Base-by-base conservation (phyloP, 2,888 invertebrate species). In the Chirona hameri region DNA sequence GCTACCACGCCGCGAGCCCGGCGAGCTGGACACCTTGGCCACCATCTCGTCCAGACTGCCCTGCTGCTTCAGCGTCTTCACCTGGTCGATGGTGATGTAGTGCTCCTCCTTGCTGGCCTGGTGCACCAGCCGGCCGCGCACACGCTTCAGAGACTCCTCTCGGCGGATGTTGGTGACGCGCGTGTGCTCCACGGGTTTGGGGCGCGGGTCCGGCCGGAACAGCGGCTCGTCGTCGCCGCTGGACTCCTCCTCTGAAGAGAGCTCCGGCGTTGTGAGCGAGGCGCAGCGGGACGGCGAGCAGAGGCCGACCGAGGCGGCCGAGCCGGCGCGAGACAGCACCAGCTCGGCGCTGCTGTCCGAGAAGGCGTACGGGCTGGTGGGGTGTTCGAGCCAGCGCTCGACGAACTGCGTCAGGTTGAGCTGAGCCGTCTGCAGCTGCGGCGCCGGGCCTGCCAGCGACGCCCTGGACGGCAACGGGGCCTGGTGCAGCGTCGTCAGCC, bases 361-460 rank as follows among this genome's bases (percentile, higher is more conserved):
- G 76, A 76, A 76, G 7, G 76, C 76, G 76, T 95, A 95, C 0
- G 95, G 95, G 79, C 95, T 95, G 88, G 95, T 93, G 0, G 95
- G 95, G 88, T 95, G 95, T 86, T 95, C 95, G 86, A 94, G 93
- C 95, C 95, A 95, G 83, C 95, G 91, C 87, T 95, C 95, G 82
- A 95, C 95, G 89, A 95, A 95, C 86, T 92, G 90, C 86, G 93
- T 91, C 82, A 95, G 90, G 89, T 95, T 95, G 88, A 95, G 94
- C 90, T 95, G 95, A 84, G 95, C 86, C 80, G 86, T 82, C 80
- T 87, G 86, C 79, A 87, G 85, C 84, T 85, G 84, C 81, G 83
- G 82, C 29, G 29, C 31, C 0, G 10, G 18, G 18, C 15, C 14
- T 0, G 31, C 76, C 39, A 76, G 21, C 21, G 76, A 76, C 27